These are phyloP conservation scores for Lydus trimaculatus DNA, from an alignment of 2,888 invertebrate species.

Conservation along the genomic window DNA sequence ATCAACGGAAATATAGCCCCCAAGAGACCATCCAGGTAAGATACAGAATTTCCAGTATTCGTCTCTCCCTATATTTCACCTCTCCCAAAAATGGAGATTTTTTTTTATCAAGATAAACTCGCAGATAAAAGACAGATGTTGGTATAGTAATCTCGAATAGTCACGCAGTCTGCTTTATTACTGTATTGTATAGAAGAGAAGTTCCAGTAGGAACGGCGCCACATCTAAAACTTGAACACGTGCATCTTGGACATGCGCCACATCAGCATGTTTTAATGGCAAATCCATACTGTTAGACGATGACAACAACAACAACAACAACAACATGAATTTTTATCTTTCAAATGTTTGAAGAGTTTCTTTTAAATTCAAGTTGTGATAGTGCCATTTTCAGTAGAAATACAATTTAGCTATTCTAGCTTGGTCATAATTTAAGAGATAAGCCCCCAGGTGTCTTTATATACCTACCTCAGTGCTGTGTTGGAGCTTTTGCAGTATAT, in stretches of 20 bases:
- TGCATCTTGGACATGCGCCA: conserved; percentile 50
- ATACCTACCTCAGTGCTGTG: conserved; percentile 22
- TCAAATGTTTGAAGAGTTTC: neutral
- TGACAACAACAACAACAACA: neutral
- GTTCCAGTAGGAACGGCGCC: conserved; percentile 14
- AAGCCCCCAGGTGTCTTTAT: conserved; percentile 37
- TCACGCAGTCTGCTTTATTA: conserved; percentile 27
- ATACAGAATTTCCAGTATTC: neutral
- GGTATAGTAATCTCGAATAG: conserved; percentile 10
- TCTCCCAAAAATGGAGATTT: neutral
- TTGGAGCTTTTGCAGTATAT: neutral
- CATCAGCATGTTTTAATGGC: conserved; percentile 49
- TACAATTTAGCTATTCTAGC: neutral
- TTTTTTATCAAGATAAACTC: neutral
- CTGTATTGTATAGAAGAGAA: neutral
- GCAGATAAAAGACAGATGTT: conserved; percentile 8
- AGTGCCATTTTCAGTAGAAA: neutral
- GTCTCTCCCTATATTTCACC: neutral
- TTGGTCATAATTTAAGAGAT: conserved; percentile 38
- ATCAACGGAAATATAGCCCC: conserved; percentile 48
- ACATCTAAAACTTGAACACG: conserved; percentile 47
- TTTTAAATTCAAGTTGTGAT: neutral
- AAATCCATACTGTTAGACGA: conserved; percentile 52
- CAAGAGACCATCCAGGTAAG: conserved; percentile 55
- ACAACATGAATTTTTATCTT: neutral